Evolutionary conservation across 2,113 vertebrate genomes (phyloP).

Genomic region (Macquaria australasica): DNA sequence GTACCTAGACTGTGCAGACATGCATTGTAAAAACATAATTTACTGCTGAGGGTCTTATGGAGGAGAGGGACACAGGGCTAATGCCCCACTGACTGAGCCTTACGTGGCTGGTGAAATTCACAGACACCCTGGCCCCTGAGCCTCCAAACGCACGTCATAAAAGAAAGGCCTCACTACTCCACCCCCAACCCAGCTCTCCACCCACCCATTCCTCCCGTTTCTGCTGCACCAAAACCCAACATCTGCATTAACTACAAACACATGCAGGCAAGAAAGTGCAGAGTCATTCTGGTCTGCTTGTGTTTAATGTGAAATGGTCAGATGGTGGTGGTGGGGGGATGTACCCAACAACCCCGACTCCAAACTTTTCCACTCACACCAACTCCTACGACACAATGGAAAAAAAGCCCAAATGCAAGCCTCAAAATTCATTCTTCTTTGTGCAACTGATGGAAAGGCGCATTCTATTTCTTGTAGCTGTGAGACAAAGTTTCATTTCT

Average conservation of each 20-base stretch:
- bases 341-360: conserved; percentile 38
- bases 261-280: conserved; percentile 77
- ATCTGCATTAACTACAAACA: conserved; percentile 76
- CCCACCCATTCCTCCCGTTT: conserved; percentile 4
- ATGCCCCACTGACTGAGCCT: neutral
- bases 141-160: neutral
- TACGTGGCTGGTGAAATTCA: neutral
- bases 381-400: neutral
- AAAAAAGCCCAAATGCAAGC: neutral
- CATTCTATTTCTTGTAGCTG: neutral
- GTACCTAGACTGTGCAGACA: neutral
- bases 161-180: conserved; percentile 6
- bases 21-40: neutral
- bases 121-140: neutral
- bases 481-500: neutral
- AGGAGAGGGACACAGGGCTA: neutral
- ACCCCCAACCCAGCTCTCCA: neutral
- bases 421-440: neutral
- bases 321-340: neutral
- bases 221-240: neutral
- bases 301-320: neutral
- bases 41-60: neutral
- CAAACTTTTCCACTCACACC: neutral
- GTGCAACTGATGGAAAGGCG: neutral
- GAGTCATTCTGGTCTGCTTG: conserved; percentile 72